Evolutionary conservation across 2,888 invertebrate species (phyloP).

Genomic region (Podotricha telesiphe): DNA sequence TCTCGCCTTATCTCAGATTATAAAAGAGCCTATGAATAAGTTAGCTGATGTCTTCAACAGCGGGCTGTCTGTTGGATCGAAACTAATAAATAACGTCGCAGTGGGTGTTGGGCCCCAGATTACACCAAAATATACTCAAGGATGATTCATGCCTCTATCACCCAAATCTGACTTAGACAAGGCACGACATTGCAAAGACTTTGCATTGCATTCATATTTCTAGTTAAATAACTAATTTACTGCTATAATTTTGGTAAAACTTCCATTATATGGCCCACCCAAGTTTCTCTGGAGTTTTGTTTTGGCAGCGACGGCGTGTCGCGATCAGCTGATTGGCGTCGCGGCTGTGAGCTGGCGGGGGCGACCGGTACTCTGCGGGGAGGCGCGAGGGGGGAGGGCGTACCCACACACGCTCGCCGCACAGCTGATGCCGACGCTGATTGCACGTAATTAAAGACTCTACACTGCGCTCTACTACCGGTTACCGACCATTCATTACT

Average conservation of each 20-base stretch:
- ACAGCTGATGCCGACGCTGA: constrained; percentile 39
- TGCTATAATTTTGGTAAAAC: background rate
- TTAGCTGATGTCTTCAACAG: constrained; percentile 44
- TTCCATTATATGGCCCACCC: constrained; percentile 19
- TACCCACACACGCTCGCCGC: constrained; percentile 40
- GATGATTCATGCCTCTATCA: constrained; percentile 23
- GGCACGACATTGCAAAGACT: background rate
- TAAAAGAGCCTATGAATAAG: constrained; percentile 44
- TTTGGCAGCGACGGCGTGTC: constrained; percentile 50
- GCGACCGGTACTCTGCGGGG: constrained; percentile 48
- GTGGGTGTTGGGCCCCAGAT: constrained; percentile 33
- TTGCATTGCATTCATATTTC: background rate
- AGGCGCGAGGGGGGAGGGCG: constrained; percentile 33
- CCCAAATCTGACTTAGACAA: constrained; percentile 6
- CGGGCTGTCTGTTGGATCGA: constrained; percentile 40
- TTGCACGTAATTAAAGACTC: constrained; percentile 36
- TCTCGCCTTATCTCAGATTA: constrained; percentile 44
- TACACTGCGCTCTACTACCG: constrained; percentile 30
- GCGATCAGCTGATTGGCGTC: constrained; percentile 78
- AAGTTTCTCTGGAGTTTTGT: constrained; percentile 34
- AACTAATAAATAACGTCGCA: constrained; percentile 42
- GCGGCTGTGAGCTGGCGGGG: constrained; percentile 52
- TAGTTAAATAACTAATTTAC: background rate
- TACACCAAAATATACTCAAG: constrained; percentile 22
- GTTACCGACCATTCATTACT: constrained; percentile 19